Percentiles rank a stretch among this genome's conserved stretches.
These are phyloP conservation scores for Drosophila busckii DNA, from an alignment of 1,140 invertebrate species.

Conservation along the genomic window DNA sequence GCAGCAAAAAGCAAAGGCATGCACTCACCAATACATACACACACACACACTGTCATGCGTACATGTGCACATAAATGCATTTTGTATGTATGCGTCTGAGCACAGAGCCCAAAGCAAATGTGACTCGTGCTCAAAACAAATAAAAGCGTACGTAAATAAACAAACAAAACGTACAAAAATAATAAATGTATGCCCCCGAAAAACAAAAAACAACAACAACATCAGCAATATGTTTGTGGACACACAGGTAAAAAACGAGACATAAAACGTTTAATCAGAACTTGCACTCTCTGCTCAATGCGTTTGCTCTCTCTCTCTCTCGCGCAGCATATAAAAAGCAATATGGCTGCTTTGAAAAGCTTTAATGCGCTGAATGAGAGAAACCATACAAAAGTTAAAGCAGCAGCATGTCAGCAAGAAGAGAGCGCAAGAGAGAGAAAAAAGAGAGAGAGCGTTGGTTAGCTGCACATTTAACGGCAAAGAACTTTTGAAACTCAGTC, in stretches of 20 bases:
- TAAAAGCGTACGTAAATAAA: conserved; percentile 39
- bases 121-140: conserved; percentile 51
- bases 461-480: conserved; percentile 52
- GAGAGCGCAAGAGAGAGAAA: not conserved
- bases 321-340: conserved; percentile 55
- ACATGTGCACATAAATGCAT: too few relatives aligned
- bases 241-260: conserved; percentile 44
- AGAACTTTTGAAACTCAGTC: conserved; percentile 63
- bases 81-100: not conserved
- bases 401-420: conserved; percentile 15
- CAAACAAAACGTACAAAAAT: conserved; percentile 12
- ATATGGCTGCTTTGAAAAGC: conserved; percentile 71
- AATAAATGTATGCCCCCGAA: conserved; percentile 24
- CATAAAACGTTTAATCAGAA: conserved; percentile 11
- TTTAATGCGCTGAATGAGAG: conserved; percentile 62
- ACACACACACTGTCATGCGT: not conserved
- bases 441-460: conserved; percentile 15
- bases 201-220: conserved; percentile 36
- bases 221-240: too few relatives aligned
- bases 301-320: conserved; percentile 19
- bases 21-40: not conserved
- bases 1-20: not conserved
- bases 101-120: conserved; percentile 22
- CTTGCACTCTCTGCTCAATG: too few relatives aligned
- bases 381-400: conserved; percentile 3